Percentiles rank a stretch among this genome's conserved stretches.
These are phyloP conservation scores for Seladonia tumulorum DNA, from an alignment of 2,888 invertebrate genomes.

Conservation along the genomic window DNA sequence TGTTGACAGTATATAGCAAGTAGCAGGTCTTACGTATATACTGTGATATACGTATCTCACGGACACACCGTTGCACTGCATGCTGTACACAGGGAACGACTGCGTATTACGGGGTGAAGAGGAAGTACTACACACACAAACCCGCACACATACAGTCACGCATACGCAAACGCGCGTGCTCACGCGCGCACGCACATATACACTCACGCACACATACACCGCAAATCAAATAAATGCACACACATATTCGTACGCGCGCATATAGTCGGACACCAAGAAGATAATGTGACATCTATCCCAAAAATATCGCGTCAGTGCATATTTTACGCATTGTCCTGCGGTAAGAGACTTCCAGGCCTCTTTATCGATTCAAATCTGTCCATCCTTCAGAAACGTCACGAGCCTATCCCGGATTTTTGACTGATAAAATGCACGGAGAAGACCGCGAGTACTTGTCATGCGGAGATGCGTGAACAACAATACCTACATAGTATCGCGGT, in stretches of 20 bases:
- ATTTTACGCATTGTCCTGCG: slow-evolving; percentile 64
- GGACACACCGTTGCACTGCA: slow-evolving; percentile 56
- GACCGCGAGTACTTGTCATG: slow-evolving; percentile 72
- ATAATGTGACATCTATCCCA: slow-evolving; percentile 81
- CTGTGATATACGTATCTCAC: slow-evolving; percentile 61
- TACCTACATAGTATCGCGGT: slow-evolving; percentile 67
- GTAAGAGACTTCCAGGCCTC: slow-evolving; percentile 12
- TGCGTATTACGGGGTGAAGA: slow-evolving; percentile 63
- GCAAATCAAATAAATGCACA: slow-evolving; percentile 68
- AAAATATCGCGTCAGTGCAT: slow-evolving; percentile 77
- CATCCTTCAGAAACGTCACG: slow-evolving; percentile 46
- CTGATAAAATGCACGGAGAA: slow-evolving; percentile 63
- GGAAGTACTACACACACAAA: slow-evolving; percentile 58
- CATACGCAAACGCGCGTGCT: not conserved
- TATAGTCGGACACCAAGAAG: slow-evolving; percentile 61
- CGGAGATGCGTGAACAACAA: slow-evolving; percentile 73
- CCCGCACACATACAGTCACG: slow-evolving; percentile 27
- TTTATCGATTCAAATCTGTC: slow-evolving; percentile 40
- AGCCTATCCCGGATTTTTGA: slow-evolving; percentile 60
- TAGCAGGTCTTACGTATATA: slow-evolving; percentile 62
- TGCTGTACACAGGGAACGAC: slow-evolving; percentile 49
- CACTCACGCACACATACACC: slow-evolving; percentile 45
- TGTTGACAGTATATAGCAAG: slow-evolving; percentile 68
- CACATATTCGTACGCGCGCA: slow-evolving; percentile 63
- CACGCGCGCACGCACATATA: slow-evolving; percentile 40